A percentile compares a stretch with the other conserved stretches of the same genome.
phyloP scores from a whole-genome alignment of 2,113 vertebrate species.

The Antechinus stuartii region DNA sequence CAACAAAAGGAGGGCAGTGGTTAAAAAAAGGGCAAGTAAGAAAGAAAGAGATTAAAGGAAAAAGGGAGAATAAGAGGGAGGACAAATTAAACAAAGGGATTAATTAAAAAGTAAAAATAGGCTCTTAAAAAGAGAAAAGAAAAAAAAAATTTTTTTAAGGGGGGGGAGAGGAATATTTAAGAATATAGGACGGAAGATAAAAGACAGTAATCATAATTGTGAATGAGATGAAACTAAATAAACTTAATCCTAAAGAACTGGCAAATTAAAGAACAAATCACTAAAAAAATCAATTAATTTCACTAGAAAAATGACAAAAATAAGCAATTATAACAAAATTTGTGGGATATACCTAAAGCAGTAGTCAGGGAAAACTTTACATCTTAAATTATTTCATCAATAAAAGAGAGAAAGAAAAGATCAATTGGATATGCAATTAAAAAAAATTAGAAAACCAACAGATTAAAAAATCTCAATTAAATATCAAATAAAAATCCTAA shows the following conservation, averaged over 20 bases:
- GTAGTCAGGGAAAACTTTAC: not conserved
- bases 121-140: too few relatives aligned
- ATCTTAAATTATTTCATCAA: not conserved
- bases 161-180: too few relatives aligned
- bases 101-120: too few relatives aligned
- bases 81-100: too few relatives aligned
- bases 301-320: not conserved
- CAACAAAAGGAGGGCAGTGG: too few relatives aligned
- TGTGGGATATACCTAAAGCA: not conserved
- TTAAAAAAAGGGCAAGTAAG: too few relatives aligned
- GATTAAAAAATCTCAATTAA: not conserved
- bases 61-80: too few relatives aligned
- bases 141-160: too few relatives aligned
- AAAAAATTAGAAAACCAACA: not conserved
- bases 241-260: not conserved
- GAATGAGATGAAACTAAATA: not conserved
- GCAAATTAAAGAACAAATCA: not conserved
- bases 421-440: not conserved
- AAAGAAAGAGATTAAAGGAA: too few relatives aligned
- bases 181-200: too few relatives aligned
- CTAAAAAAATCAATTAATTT: not conserved
- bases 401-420: not conserved
- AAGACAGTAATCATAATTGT: too few relatives aligned
- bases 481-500: not conserved
- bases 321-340: not conserved